Evolutionary conservation across 2,797 vertebrate species (phyloP).

Genomic region (Otolemur crassicaudatus): DNA sequence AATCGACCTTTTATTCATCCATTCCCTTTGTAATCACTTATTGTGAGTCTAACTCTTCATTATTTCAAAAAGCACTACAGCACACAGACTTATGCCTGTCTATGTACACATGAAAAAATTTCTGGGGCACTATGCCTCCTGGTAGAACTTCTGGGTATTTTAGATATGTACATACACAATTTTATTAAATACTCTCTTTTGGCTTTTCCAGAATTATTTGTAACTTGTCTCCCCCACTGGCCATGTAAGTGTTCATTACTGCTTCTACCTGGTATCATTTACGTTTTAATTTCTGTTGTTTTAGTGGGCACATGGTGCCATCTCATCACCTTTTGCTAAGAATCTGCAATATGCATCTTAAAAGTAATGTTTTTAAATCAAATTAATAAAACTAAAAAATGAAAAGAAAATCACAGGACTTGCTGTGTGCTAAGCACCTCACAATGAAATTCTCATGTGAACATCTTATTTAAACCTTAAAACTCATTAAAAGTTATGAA

Average conservation of each 20-base stretch:
- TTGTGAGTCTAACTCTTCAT: neutral
- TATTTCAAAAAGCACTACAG: neutral
- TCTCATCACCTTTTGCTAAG: neutral
- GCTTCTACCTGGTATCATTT: neutral
- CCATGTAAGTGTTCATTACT: neutral
- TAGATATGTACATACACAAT: neutral
- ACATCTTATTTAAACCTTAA: neutral
- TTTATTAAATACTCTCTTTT: neutral
- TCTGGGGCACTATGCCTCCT: neutral
- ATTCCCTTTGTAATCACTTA: neutral
- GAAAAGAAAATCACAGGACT: neutral
- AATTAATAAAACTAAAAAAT: neutral
- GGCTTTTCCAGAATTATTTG: neutral
- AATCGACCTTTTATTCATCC: neutral
- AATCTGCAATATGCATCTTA: neutral
- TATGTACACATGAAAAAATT: neutral
- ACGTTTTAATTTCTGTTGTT: neutral
- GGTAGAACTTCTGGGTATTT: neutral
- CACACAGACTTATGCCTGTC: neutral
- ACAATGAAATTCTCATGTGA: neutral
- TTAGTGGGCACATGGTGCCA: neutral
- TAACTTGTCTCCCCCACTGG: neutral
- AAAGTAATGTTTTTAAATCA: neutral
- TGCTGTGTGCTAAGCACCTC: neutral
- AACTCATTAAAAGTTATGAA: neutral